Evolutionary conservation across 2,797 vertebrate genomes (phyloP).

Genomic region (Amblyraja radiata): DNA sequence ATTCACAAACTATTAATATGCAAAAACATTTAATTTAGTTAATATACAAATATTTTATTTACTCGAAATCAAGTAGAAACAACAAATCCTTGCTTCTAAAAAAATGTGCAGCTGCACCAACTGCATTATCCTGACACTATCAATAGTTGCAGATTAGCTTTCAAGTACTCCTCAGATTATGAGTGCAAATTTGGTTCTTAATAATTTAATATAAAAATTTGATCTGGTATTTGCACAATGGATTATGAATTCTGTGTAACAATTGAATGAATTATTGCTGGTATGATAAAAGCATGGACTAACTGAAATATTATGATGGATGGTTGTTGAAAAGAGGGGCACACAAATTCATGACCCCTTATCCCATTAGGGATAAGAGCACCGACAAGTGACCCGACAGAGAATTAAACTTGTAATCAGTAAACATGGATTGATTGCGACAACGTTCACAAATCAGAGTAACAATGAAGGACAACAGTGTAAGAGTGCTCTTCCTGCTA

Average conservation of each 20-base stretch:
- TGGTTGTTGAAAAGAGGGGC: neutral
- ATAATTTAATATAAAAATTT: slow-evolving; percentile 7
- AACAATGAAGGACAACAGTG: neutral
- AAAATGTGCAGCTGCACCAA: neutral
- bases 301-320: neutral
- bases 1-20: neutral
- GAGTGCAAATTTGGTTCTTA: neutral
- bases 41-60: neutral
- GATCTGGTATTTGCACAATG: neutral
- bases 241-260: neutral
- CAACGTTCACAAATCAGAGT: neutral
- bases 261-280: neutral
- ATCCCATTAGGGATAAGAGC: neutral
- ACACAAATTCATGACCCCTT: neutral
- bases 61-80: neutral
- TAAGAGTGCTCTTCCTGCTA: too few species aligned
- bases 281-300: neutral
- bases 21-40: neutral
- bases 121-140: neutral
- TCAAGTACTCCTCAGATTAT: neutral
- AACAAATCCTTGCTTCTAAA: neutral
- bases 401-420: neutral
- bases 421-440: neutral
- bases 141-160: slow-evolving; percentile 9
- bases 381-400: neutral